Conservation (phyloP, 2,113 vertebrate genomes). For the Sylvilagus bachmani region DNA sequence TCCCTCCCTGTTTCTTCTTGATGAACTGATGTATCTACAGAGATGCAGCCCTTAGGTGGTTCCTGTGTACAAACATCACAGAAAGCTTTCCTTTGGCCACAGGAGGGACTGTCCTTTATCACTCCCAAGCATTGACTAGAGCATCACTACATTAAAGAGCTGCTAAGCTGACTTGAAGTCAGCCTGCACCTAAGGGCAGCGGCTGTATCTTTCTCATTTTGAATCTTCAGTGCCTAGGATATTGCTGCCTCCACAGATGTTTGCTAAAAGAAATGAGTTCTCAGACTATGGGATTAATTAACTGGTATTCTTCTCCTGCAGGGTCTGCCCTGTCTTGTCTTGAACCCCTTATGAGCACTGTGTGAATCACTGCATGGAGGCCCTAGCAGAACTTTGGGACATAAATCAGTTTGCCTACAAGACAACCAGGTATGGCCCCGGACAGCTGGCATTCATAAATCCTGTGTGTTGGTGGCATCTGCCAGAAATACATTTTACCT, state of each 20-base stretch:
- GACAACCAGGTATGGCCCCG: constrained; percentile 81
- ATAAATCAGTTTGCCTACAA: constrained; percentile 82
- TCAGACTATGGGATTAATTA: constrained; percentile 13
- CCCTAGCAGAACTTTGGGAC: constrained; percentile 61
- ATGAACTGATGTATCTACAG: background rate
- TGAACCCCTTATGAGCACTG: constrained; percentile 36
- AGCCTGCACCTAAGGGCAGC: background rate
- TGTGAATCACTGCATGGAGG: constrained; percentile 57
- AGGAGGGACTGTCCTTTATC: background rate
- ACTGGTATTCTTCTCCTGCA: constrained; percentile 51
- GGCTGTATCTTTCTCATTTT: background rate
- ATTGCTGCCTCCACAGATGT: background rate
- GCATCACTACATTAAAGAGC: background rate
- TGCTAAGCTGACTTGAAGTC: background rate
- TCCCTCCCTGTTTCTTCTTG: background rate
- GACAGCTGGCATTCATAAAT: constrained; percentile 88
- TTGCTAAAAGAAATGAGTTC: constrained; percentile 2
- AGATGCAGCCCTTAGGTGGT: background rate
- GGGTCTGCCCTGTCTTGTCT: background rate
- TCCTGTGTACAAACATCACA: background rate
- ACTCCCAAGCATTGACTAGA: background rate
- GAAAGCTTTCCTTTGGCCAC: background rate
- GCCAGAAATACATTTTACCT: constrained; percentile 79
- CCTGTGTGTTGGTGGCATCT: constrained; percentile 85
- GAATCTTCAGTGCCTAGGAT: background rate